A percentile compares a stretch with the other conserved stretches of the same genome.
phyloP scores from a whole-genome alignment of 2,113 vertebrate species.

The Catharus fuscescens region DNA sequence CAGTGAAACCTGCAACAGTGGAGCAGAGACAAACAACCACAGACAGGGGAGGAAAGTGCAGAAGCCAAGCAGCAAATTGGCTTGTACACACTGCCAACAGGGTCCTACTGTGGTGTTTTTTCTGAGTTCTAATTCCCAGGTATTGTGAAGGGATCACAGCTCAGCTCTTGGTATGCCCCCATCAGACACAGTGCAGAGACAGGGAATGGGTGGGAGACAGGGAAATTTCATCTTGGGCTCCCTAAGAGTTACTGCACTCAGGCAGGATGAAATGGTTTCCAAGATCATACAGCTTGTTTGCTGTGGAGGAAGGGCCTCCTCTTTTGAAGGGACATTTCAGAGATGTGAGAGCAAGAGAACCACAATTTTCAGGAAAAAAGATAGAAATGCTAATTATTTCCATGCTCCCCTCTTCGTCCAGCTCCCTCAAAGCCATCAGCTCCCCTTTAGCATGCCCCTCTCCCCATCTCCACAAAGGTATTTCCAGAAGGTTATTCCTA shows the following conservation, averaged over 20 bases:
- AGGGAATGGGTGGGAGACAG: accelerated
- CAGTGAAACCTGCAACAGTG: not conserved
- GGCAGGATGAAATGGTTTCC: not conserved
- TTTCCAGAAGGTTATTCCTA: not conserved
- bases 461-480: not conserved
- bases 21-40: not conserved
- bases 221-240: not conserved
- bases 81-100: not conserved
- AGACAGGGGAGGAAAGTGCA: not conserved
- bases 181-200: not conserved
- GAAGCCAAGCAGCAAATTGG: not conserved
- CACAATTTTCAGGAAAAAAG: not conserved
- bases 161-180: not conserved
- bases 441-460: not conserved
- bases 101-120: not conserved
- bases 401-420: not conserved
- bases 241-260: not conserved
- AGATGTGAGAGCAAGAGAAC: not conserved
- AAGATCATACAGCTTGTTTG: not conserved
- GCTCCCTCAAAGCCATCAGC: not conserved
- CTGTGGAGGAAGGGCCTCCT: not conserved
- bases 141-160: not conserved
- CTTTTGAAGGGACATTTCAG: not conserved
- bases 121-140: not conserved
- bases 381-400: not conserved